Base-by-base conservation (phyloP, 1,140 invertebrate species). In the Ips typographus region DNA sequence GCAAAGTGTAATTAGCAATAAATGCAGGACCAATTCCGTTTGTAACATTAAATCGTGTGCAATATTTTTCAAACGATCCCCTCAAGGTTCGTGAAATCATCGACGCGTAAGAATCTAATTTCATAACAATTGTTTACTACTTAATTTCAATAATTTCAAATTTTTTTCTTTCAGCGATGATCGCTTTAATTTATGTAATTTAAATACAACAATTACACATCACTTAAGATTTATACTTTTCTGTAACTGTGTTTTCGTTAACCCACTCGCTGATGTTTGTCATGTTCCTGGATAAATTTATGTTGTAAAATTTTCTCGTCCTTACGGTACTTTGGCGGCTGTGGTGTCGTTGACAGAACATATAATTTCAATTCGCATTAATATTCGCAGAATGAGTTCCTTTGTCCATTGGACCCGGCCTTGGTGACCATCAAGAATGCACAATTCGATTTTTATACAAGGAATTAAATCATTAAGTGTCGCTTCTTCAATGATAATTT, bases 341-440 rank as follows among this genome's bases (percentile, higher is more conserved):
- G 44, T 44, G 61, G 68, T 66, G 64, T 70, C 68, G 55, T 57
- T 70, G 68, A 49, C 68, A 64, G 68, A 70, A 68, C 55, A 53
- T 1, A 56, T 64, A 64, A 55, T 70, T 64, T 64, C 39, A 49
- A 64, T 64, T 47, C 22, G 8, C 37, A 70, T 70, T 70, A 70
- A 49, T 70, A 70, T 70, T 70, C 68, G 43, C 1, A 4, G 40
- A 64, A 61, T 57, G 68, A 22, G 7, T 64, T 58, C 60, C 60
- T 49, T 66, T 62, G 59, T 68, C 55, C 66, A 68, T 55, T 60
- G 49, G 40, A 42, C 49, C 44, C 61, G 68, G 51, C 68, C 68
- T 70, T 70, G 68, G 61, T 42, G 53, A 47, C 5, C 68, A 63
- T 37, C 22, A 40, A 63, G 68, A 63, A 70, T 70, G 60, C 68